Percentiles rank a stretch among this genome's conserved stretches.
These are phyloP conservation scores for Lasiommata megera DNA, from an alignment of 2,888 invertebrate genomes.

Conservation along the genomic window DNA sequence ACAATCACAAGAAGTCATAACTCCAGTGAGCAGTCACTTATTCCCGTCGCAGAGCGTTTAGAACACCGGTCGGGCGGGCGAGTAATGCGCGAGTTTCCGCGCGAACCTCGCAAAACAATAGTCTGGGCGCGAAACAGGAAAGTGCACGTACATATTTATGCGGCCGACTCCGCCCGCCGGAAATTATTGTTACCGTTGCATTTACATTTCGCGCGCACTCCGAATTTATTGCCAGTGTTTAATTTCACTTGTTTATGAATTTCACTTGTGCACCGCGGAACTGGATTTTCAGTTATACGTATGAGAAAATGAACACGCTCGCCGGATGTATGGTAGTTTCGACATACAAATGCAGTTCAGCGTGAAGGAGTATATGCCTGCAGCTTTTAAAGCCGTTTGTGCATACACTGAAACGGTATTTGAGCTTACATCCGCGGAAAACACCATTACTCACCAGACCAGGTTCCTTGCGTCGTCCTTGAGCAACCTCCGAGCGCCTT, in stretches of 20 bases:
- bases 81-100: constrained; percentile 9
- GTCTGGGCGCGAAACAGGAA: constrained; percentile 30
- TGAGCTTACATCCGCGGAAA: too few species aligned
- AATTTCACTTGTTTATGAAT: constrained; percentile 39
- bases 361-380: too few species aligned
- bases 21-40: neutral
- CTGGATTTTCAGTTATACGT: neutral
- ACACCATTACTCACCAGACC: too few species aligned
- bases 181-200: constrained; percentile 45
- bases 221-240: constrained; percentile 40
- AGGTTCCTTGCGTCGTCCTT: too few species aligned
- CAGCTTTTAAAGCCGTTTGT: too few species aligned
- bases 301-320: too few species aligned
- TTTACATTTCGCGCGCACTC: constrained; percentile 42
- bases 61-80: neutral
- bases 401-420: too few species aligned
- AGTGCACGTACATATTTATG: constrained; percentile 36
- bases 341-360: too few species aligned
- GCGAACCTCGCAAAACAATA: constrained; percentile 25
- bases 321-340: too few species aligned
- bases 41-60: constrained; percentile 3
- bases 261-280: constrained; percentile 3
- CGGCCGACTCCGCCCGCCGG: constrained; percentile 35
- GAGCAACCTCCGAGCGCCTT: too few species aligned
- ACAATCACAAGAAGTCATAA: neutral